These are phyloP conservation scores for Habrosyne pyritoides DNA, from an alignment of 2,888 invertebrate genomes.

Conservation along the genomic window DNA sequence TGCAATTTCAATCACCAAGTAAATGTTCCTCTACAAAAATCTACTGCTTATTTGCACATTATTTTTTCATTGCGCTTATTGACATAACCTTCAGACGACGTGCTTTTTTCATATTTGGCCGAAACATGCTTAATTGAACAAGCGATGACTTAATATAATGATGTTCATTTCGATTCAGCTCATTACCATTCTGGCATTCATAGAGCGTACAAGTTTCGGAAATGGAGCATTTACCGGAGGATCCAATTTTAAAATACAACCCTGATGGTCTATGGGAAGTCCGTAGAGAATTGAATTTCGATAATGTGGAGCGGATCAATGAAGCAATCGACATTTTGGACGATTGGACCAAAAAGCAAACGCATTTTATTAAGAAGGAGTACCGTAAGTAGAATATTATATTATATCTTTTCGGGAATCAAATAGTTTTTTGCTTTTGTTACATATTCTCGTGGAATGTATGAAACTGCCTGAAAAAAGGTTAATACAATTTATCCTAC, in stretches of 20 bases:
- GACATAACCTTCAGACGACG: not conserved
- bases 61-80: not conserved
- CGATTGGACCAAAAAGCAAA: constrained; percentile 40
- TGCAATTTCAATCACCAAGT: not conserved
- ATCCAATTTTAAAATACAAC: constrained; percentile 26
- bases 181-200: not conserved
- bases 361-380: constrained; percentile 37
- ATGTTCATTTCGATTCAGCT: not conserved
- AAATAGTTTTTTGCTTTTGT: too few species aligned
- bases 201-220: not conserved
- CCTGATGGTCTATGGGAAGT: constrained; percentile 25
- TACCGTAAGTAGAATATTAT: constrained; percentile 31
- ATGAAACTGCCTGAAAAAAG: too few species aligned
- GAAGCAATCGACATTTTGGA: constrained; percentile 33
- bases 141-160: not conserved
- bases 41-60: not conserved
- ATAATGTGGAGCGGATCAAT: constrained; percentile 37
- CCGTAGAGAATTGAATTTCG: constrained; percentile 30
- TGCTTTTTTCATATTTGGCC: not conserved
- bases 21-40: not conserved
- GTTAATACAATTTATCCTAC: too few species aligned
- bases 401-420: not conserved
- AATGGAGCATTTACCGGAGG: constrained; percentile 3
- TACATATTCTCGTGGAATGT: too few species aligned
- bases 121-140: not conserved